Evolutionary conservation across 2,113 vertebrate genomes (phyloP).

Genomic region (Grammomys dolichurus): DNA sequence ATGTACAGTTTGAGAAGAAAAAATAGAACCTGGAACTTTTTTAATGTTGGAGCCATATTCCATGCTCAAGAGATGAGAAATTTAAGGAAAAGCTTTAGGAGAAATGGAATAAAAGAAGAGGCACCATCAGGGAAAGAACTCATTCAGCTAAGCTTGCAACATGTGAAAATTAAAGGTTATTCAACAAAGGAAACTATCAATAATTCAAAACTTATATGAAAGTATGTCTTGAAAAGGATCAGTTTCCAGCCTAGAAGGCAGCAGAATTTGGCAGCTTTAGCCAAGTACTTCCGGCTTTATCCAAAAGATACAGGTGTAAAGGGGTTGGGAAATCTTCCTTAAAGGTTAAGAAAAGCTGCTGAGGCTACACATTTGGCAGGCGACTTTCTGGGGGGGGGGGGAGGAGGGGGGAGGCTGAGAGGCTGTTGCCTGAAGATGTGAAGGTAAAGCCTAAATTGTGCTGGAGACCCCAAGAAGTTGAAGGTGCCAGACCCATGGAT

Average conservation of each 20-base stretch:
- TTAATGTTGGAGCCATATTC: background rate
- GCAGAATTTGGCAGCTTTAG: background rate
- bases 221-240: background rate
- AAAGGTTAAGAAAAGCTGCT: background rate
- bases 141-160: background rate
- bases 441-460: background rate
- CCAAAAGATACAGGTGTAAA: background rate
- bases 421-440: background rate
- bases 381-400: background rate
- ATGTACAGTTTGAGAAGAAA: background rate
- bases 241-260: too few relatives aligned
- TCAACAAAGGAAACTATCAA: background rate
- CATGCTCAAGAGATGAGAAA: background rate
- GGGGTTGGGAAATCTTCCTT: background rate
- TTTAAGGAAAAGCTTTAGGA: background rate
- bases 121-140: background rate
- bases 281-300: background rate
- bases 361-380: background rate
- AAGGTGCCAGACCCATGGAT: too few relatives aligned
- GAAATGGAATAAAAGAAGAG: background rate
- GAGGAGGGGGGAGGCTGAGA: background rate
- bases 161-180: background rate
- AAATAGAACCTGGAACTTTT: too few relatives aligned
- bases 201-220: background rate
- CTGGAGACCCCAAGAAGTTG: background rate